phyloP scores from a whole-genome alignment of 2,888 invertebrate genomes.

The Boloria euphrosyne region DNA sequence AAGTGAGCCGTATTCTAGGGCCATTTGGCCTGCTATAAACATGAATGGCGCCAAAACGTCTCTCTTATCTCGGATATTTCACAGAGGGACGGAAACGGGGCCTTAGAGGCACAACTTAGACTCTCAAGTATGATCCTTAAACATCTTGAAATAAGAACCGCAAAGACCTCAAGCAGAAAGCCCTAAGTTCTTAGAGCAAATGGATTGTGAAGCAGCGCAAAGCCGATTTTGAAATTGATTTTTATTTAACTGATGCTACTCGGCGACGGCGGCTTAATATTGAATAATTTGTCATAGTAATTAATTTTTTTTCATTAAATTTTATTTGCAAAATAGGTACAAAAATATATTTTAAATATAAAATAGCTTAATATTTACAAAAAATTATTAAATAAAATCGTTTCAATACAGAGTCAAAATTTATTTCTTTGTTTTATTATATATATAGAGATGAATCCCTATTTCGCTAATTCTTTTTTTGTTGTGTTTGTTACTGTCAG shows the following conservation, averaged over 20 bases:
- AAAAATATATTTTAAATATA: too few species aligned
- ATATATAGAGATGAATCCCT: too few species aligned
- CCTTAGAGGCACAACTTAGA: conserved; percentile 68
- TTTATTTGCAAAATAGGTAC: too few species aligned
- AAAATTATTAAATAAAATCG: too few species aligned
- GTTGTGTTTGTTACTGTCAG: too few species aligned
- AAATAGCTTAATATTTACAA: too few species aligned
- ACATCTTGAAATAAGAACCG: conserved; percentile 77
- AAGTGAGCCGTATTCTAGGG: conserved; percentile 77
- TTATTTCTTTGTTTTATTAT: too few species aligned
- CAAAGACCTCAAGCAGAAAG: conserved; percentile 72
- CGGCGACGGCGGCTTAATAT: neutral
- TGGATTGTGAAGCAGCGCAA: conserved; percentile 78
- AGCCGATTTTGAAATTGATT: conserved; percentile 78
- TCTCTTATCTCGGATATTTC: conserved; percentile 81
- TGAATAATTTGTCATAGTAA: neutral
- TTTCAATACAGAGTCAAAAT: too few species aligned
- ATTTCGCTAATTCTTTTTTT: too few species aligned
- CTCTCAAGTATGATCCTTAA: conserved; percentile 79
- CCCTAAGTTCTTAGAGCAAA: conserved; percentile 75
- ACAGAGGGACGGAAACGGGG: conserved; percentile 76
- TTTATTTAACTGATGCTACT: conserved; percentile 65
- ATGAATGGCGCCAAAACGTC: conserved; percentile 82
- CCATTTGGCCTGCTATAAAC: conserved; percentile 80
- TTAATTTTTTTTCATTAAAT: neutral